Percentiles rank a stretch among this genome's conserved stretches.
Conservation (phyloP, 2,797 vertebrate genomes). For the Sebastes aleutianus region DNA sequence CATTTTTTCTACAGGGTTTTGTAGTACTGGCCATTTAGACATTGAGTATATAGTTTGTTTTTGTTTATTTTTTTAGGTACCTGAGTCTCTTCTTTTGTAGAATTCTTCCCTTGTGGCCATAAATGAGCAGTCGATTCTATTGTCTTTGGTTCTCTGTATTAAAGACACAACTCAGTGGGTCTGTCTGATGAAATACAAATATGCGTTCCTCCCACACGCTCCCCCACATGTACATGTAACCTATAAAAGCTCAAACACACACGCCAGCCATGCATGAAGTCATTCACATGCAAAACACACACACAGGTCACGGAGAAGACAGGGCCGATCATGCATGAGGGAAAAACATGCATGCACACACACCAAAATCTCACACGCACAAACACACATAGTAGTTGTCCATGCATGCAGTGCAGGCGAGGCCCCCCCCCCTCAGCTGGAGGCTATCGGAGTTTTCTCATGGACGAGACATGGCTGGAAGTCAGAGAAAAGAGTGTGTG, state of each 20-base stretch:
- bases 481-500: constrained; percentile 4
- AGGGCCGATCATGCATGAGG: constrained; percentile 43
- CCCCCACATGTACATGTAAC: constrained; percentile 6
- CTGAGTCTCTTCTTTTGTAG: too few species aligned
- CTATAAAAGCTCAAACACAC: constrained; percentile 19
- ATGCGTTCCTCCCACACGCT: not conserved
- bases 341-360: constrained; percentile 22
- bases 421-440: constrained; percentile 39
- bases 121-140: not conserved
- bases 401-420: constrained; percentile 23
- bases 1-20: not conserved
- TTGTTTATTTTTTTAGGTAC: not conserved
- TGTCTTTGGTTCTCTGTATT: not conserved
- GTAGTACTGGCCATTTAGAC: too few species aligned
- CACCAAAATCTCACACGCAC: constrained; percentile 18
- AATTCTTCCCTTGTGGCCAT: not conserved
- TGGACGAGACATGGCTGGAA: constrained; percentile 37
- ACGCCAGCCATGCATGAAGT: constrained; percentile 38
- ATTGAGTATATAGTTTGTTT: too few species aligned
- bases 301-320: constrained; percentile 39
- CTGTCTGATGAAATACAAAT: not conserved
- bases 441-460: constrained; percentile 46
- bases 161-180: not conserved
- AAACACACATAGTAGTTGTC: constrained; percentile 17
- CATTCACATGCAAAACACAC: constrained; percentile 46